Conservation (phyloP, 1,140 invertebrate genomes). For the Drosophila melanogaster region Release_6_plus_ISO1_MT NC_004354.4:20998001-20998500, state of each 20-base stretch:
- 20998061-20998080: conserved; percentile 33
- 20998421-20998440: conserved; percentile 32
- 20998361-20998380: conserved; percentile 73
- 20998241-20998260: conserved; percentile 61
- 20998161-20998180: conserved; percentile 9
- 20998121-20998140: conserved; percentile 11
- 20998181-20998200: conserved; percentile 3
- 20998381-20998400: conserved; percentile 62
- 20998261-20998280: conserved; percentile 57
- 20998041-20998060: conserved; percentile 53
- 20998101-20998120: conserved; percentile 49
- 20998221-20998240: conserved; percentile 38
- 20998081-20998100: conserved; percentile 47
- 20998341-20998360: conserved; percentile 80
- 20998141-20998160: conserved; percentile 4
- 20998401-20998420: conserved; percentile 40
- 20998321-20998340: conserved; percentile 78
- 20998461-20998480: conserved; percentile 32
- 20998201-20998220: conserved; percentile 15
- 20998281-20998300: conserved; percentile 71
- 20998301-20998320: conserved; percentile 19
- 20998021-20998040: conserved; percentile 80
- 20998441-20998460: conserved; percentile 58
- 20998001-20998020: conserved; percentile 73
- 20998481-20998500: conserved; percentile 9